Evolutionary conservation across 2,113 vertebrate genomes (phyloP).

Genomic region (Sinocyclocheilus maitianheensis): DNA sequence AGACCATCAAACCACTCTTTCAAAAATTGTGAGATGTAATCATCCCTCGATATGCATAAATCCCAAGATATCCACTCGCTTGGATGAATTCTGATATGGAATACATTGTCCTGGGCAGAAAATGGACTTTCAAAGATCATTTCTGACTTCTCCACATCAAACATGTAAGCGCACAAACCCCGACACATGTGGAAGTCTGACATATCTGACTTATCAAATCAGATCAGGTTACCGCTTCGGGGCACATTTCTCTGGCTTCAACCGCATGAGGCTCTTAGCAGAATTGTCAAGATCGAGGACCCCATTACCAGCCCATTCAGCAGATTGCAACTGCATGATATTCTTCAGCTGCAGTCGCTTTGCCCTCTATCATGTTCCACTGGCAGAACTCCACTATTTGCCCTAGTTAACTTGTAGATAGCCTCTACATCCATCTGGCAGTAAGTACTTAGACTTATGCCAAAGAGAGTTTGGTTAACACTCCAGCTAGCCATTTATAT

Average conservation of each 20-base stretch:
- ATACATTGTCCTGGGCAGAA: conserved; percentile 45
- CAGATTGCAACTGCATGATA: conserved; percentile 56
- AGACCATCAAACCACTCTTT: conserved; percentile 26
- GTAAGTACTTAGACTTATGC: background rate
- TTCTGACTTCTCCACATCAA: conserved; percentile 63
- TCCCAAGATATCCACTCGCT: conserved; percentile 30
- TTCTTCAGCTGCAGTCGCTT: conserved; percentile 36
- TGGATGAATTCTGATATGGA: conserved; percentile 43
- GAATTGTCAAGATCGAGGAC: conserved; percentile 47
- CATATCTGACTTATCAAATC: conserved; percentile 63
- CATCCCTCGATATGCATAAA: background rate
- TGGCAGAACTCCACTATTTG: conserved; percentile 1
- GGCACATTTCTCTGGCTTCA: conserved; percentile 31
- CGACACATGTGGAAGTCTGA: conserved; percentile 47
- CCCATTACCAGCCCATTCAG: conserved; percentile 40
- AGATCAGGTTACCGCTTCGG: conserved; percentile 56
- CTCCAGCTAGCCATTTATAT: conserved; percentile 11
- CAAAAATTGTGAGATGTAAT: background rate
- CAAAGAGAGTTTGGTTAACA: conserved; percentile 1
- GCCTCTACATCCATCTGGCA: background rate
- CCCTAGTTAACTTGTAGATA: conserved; percentile 10
- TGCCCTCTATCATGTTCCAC: background rate
- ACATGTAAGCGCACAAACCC: conserved; percentile 28
- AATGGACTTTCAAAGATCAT: conserved; percentile 47
- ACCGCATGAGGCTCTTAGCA: conserved; percentile 50